A percentile compares a stretch with the other conserved stretches of the same genome.
Conservation (phyloP, 1,140 invertebrate species). For the Druon quercuslanigerum region DNA sequence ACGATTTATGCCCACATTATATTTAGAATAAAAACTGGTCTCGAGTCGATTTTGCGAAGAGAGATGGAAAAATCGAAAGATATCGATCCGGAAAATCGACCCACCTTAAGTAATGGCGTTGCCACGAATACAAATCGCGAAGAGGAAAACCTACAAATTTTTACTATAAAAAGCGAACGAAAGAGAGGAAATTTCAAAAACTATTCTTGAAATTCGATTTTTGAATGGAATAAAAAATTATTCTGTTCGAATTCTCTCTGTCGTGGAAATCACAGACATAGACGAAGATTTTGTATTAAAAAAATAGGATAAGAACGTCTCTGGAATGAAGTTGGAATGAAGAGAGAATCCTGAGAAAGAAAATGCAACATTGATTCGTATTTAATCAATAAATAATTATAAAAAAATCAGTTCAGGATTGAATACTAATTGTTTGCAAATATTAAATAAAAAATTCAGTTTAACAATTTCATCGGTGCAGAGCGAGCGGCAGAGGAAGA, state of each 20-base stretch:
- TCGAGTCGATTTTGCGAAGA: conserved; percentile 49
- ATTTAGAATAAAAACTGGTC: conserved; percentile 60
- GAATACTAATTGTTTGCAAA: too few species aligned
- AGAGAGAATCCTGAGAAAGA: conserved; percentile 19
- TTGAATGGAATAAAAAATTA: background rate
- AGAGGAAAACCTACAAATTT: conserved; percentile 10
- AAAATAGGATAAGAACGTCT: background rate
- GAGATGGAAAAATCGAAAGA: conserved; percentile 41
- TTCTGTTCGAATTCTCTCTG: background rate
- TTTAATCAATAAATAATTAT: too few species aligned
- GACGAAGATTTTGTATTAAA: background rate
- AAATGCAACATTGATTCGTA: background rate
- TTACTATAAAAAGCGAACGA: conserved; percentile 16
- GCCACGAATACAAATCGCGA: conserved; percentile 20
- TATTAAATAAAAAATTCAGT: too few species aligned
- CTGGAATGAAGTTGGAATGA: conserved; percentile 27
- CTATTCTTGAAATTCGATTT: background rate
- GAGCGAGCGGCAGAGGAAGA: conserved; percentile 17
- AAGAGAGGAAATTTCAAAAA: background rate
- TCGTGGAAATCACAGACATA: background rate
- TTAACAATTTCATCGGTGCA: background rate
- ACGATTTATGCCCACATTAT: conserved; percentile 67
- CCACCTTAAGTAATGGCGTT: conserved; percentile 34
- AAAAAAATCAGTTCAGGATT: too few species aligned
- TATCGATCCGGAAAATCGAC: conserved; percentile 41